Evolutionary conservation across 1,140 invertebrate species (phyloP).

Genomic region (Drosophila albomicans): DNA sequence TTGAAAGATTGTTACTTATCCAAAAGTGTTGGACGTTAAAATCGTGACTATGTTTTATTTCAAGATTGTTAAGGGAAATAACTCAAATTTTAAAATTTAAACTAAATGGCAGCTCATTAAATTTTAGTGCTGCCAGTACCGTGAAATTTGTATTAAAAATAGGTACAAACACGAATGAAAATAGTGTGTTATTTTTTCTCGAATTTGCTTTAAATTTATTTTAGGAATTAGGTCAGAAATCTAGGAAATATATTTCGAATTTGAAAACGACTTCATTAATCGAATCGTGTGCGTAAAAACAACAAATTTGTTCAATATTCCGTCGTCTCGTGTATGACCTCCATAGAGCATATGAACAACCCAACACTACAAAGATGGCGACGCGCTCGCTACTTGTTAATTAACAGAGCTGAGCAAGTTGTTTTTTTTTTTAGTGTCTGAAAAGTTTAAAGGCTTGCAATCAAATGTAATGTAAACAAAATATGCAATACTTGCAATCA

Average conservation of each 20-base stretch:
- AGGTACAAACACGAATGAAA: not conserved
- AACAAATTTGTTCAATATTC: not conserved
- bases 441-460: constrained; percentile 44
- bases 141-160: no score
- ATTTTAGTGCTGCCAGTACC: not conserved
- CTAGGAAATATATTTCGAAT: not conserved
- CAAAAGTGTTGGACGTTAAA: constrained; percentile 10
- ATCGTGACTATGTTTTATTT: not conserved
- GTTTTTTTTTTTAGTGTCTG: constrained; percentile 60
- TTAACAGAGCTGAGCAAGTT: constrained; percentile 66
- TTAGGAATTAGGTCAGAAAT: no score
- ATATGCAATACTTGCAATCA: constrained; percentile 41
- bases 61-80: constrained; percentile 1
- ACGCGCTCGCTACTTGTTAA: constrained; percentile 72
- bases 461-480: constrained; percentile 61
- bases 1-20: not conserved
- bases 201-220: no score
- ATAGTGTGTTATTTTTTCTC: no score
- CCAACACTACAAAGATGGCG: constrained; percentile 72
- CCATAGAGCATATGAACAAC: constrained; percentile 42
- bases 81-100: not conserved
- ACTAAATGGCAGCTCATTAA: constrained; percentile 15
- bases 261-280: not conserved
- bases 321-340: constrained; percentile 21
- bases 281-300: constrained; percentile 7